Percentiles rank a stretch among this genome's conserved stretches.
Evolutionary conservation across 1,140 invertebrate species (phyloP).

Genomic region (Drosophila ironensis): DNA sequence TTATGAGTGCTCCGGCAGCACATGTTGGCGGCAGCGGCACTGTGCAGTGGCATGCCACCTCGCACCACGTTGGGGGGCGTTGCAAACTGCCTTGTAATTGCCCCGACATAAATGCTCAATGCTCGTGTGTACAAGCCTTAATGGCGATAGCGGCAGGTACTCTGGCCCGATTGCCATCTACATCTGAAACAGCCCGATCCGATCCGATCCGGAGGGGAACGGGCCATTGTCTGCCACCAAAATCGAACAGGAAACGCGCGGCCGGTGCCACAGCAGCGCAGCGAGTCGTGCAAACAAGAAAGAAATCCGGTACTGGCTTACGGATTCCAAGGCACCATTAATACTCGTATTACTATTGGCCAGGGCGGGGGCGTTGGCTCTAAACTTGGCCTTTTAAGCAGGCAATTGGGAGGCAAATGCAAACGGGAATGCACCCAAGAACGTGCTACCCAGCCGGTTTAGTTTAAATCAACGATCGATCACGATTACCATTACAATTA

Average conservation of each 20-base stretch:
- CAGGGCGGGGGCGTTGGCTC: not conserved
- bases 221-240: conserved; percentile 34
- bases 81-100: conserved; percentile 50
- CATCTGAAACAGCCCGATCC: no score
- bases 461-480: not conserved
- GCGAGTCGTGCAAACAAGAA: conserved; percentile 2
- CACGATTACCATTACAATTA: conserved; percentile 14
- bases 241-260: conserved; percentile 35
- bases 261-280: not conserved
- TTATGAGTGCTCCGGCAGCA: conserved; percentile 19
- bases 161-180: conserved; percentile 39
- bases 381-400: not conserved
- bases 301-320: not conserved
- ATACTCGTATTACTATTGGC: not conserved
- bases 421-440: not conserved
- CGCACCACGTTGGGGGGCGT: conserved; percentile 30
- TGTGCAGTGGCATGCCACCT: not conserved
- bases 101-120: conserved; percentile 55
- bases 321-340: not conserved
- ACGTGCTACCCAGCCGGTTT: conserved; percentile 13
- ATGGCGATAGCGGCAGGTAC: conserved; percentile 37
- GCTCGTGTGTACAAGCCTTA: conserved; percentile 49
- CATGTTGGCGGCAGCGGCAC: no score
- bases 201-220: not conserved
- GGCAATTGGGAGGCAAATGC: conserved; percentile 13